Base-by-base conservation (phyloP, 2,888 invertebrate species). In the Eupithecia subumbrata region DNA sequence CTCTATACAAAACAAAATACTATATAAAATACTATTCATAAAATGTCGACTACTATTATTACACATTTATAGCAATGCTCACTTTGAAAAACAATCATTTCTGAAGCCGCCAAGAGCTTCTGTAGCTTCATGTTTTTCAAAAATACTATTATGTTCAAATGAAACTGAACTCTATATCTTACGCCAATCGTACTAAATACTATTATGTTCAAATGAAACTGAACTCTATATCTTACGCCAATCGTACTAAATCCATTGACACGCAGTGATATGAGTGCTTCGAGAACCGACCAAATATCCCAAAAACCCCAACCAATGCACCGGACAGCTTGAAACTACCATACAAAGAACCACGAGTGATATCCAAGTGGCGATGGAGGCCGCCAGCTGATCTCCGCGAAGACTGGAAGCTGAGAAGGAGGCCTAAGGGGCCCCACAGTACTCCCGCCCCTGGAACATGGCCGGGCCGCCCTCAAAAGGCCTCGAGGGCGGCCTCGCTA, bases 341-440 rank as follows among this genome's bases (percentile, higher is more conserved):
- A 73, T 69, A 77, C 78, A 84, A 86, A 91, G 90, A 87, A 92
- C 87, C 88, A 92, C 92, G 91, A 88, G 93, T 95, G 95, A 95
- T 95, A 90, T 94, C 92, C 84, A 95, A 95, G 91, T 95, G 95
- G 95, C 88, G 91, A 84, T 95, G 92, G 93, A 87, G 89, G 78
- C 92, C 86, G 68, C 86, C 90, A 93, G 93, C 92, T 94, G 94
- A 95, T 91, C 90, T 83, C 74, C 83, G 84, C 80, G 90, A 91
- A 89, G 94, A 93, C 89, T 95, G 95, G 95, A 95, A 95, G 87
- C 92, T 95, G 95, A 90, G 85, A 90, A 90, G 89, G 89, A 78
- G 85, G 85, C 84, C 86, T 85, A 80, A 84, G 80, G 80, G 91
- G 89, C 80, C 83, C 85, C 76, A 83, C 89, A 86, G 83, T 79